Percentiles rank a stretch among this genome's conserved stretches.
Conservation (phyloP, 2,888 invertebrate genomes). For the Julus scanicus region DNA sequence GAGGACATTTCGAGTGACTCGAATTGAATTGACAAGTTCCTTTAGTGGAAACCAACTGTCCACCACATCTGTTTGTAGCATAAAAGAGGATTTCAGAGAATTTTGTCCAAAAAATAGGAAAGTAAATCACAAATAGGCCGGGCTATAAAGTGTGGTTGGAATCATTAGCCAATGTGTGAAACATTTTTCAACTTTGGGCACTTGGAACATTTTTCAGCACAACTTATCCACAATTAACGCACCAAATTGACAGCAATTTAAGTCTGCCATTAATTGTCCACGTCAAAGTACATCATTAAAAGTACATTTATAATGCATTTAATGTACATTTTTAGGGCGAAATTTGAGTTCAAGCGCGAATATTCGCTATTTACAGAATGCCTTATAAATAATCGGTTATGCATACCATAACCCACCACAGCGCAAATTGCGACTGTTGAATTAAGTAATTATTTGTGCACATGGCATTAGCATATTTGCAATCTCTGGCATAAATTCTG, state of each 20-base stretch:
- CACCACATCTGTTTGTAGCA: not conserved
- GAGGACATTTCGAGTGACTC: not conserved
- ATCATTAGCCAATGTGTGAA: not conserved
- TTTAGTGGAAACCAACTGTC: not conserved
- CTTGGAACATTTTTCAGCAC: not conserved
- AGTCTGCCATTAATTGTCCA: not conserved
- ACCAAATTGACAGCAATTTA: not conserved
- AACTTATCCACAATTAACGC: not conserved
- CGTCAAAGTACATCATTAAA: constrained; percentile 14
- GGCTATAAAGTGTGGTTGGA: not conserved
- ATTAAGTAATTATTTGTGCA: constrained; percentile 13
- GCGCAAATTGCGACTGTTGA: not conserved
- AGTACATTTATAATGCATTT: constrained; percentile 9
- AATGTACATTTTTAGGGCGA: not conserved
- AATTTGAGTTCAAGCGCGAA: not conserved
- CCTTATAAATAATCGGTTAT: constrained; percentile 36
- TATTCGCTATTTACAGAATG: constrained; percentile 7
- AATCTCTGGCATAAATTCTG: not conserved
- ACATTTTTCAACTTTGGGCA: not conserved
- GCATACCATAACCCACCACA: not conserved
- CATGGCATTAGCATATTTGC: not conserved
- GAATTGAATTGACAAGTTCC: not conserved
- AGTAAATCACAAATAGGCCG: not conserved
- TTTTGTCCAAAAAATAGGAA: not conserved
- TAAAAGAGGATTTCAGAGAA: not conserved